phyloP scores from a whole-genome alignment of 2,113 vertebrate genomes.

The Nannospalax galili region DNA sequence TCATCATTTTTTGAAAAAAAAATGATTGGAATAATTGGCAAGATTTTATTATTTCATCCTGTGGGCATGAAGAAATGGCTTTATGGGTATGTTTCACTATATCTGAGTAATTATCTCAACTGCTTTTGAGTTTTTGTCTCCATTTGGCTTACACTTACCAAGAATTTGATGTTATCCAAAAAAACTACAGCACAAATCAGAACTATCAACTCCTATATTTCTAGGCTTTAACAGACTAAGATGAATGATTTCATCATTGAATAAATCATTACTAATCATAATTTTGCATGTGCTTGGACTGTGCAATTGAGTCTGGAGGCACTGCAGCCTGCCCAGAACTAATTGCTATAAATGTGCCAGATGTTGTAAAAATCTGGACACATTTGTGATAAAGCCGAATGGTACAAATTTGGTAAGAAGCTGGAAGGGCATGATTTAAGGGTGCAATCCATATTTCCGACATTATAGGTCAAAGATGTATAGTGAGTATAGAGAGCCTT shows the following conservation, averaged over 20 bases:
- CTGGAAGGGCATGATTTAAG: conserved; percentile 77
- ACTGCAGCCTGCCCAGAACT: conserved; percentile 81
- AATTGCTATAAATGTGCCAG: conserved; percentile 87
- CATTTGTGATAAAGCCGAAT: conserved; percentile 63
- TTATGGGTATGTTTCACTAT: not conserved
- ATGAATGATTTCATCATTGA: conserved; percentile 82
- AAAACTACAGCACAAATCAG: conserved; percentile 68
- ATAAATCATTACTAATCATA: conserved; percentile 85
- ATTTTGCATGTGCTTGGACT: conserved; percentile 81
- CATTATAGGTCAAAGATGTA: conserved; percentile 82
- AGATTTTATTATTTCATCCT: conserved; percentile 20
- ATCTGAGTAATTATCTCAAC: conserved; percentile 37
- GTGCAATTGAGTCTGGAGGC: conserved; percentile 76
- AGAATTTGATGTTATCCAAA: conserved; percentile 73
- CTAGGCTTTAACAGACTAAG: conserved; percentile 79
- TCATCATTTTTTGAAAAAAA: conserved; percentile 55
- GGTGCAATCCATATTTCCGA: conserved; percentile 78
- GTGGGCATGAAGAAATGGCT: conserved; percentile 37
- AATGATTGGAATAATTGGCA: conserved; percentile 45
- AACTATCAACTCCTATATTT: conserved; percentile 76
- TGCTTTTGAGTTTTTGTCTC: conserved; percentile 51
- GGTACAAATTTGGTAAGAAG: conserved; percentile 70
- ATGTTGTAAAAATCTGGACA: conserved; percentile 84
- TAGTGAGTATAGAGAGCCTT: conserved; percentile 77
- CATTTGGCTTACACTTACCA: conserved; percentile 57